phyloP scores from a whole-genome alignment of 2,113 vertebrate genomes.

The Onychostoma macrolepis region DNA sequence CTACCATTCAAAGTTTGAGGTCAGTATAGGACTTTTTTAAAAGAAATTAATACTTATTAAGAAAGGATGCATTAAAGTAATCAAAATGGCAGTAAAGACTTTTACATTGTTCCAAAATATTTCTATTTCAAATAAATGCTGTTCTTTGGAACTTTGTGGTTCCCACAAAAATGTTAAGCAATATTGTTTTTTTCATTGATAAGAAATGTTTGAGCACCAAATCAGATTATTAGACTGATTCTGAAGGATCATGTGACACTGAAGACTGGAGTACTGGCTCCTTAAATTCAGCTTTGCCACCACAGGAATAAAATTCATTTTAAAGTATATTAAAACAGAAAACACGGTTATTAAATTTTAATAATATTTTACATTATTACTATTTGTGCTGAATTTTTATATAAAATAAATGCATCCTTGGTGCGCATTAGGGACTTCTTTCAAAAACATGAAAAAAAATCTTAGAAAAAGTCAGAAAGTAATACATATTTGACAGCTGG shows the following conservation, averaged over 20 bases:
- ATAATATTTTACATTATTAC: background rate
- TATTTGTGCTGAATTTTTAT: background rate
- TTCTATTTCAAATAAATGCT: background rate
- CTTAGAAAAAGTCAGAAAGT: no score
- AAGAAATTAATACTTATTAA: background rate
- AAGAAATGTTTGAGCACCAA: background rate
- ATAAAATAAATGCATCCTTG: background rate
- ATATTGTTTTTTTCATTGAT: background rate
- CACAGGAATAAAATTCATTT: no score
- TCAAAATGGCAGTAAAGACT: background rate
- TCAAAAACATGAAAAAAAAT: no score
- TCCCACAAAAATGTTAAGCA: background rate
- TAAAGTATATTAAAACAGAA: background rate
- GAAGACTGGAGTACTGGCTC: background rate
- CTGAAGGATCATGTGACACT: background rate
- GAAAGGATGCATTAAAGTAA: background rate
- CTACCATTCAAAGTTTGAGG: background rate
- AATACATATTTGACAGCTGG: no score
- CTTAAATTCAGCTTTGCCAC: background rate
- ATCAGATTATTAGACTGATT: background rate
- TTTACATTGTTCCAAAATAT: background rate
- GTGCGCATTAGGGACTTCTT: background rate
- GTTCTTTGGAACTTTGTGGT: background rate
- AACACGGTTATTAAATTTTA: background rate
- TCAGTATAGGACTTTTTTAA: slow-evolving; percentile 51